phyloP scores from a whole-genome alignment of 2,888 invertebrate species.

The Eristalinus sepulchralis region DNA sequence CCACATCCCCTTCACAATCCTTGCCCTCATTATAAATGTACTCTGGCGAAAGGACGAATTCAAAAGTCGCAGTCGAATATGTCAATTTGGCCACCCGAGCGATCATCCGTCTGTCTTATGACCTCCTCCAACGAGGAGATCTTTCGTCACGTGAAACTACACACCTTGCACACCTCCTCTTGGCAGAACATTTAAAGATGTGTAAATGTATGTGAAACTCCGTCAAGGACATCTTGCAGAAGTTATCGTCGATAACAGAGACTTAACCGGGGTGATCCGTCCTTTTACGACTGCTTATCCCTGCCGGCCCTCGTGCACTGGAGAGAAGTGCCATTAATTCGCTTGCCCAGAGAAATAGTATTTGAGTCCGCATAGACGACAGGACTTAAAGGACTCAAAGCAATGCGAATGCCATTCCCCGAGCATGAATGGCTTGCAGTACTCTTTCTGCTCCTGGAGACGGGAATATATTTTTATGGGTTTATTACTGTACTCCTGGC shows the following conservation, averaged over 20 bases:
- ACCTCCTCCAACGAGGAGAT: too few relatives aligned
- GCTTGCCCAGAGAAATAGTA: neutral
- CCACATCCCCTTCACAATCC: too few relatives aligned
- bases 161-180: neutral
- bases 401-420: neutral
- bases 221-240: neutral
- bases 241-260: neutral
- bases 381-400: neutral
- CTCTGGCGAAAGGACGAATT: too few relatives aligned
- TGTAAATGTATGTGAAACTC: neutral
- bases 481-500: constrained; percentile 25
- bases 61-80: too few relatives aligned
- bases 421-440: neutral
- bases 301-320: neutral
- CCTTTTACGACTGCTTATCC: neutral
- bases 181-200: neutral
- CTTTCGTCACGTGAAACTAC: too few relatives aligned
- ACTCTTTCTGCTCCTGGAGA: neutral
- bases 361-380: neutral
- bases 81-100: too few relatives aligned
- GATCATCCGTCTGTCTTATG: too few relatives aligned
- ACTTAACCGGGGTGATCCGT: neutral
- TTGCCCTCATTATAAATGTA: too few relatives aligned
- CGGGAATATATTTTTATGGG: constrained; percentile 32
- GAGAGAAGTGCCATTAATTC: neutral